Percentiles rank a stretch among this genome's conserved stretches.
These are phyloP conservation scores for Hirtodrosophila histrioides DNA, from an alignment of 2,888 invertebrate genomes.

Conservation along the genomic window DNA sequence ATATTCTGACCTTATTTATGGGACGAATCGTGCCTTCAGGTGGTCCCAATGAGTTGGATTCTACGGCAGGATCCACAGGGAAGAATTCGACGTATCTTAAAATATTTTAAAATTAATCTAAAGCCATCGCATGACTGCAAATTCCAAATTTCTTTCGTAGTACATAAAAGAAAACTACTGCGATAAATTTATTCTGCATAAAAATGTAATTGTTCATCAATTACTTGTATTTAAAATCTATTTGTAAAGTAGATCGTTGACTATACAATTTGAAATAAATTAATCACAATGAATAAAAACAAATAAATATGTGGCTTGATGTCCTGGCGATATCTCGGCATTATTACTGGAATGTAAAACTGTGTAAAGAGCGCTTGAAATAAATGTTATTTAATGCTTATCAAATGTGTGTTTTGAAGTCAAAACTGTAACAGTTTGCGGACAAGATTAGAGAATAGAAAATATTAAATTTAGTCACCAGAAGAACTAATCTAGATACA, in stretches of 20 bases:
- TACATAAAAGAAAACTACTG: too few species aligned
- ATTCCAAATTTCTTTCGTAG: too few species aligned
- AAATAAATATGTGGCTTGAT: slow-evolving; percentile 42
- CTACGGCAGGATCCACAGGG: too few species aligned
- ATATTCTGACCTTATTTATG: too few species aligned
- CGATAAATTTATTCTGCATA: too few species aligned
- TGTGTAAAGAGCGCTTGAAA: slow-evolving; percentile 33
- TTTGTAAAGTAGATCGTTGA: neutral
- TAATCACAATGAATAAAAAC: slow-evolving; percentile 52
- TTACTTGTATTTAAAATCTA: too few species aligned
- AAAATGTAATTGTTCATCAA: too few species aligned
- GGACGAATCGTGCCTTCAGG: too few species aligned
- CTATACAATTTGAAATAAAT: slow-evolving; percentile 55
- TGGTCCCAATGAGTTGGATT: too few species aligned
- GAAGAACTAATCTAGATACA: neutral
- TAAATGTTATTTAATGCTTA: slow-evolving; percentile 3
- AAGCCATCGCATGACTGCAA: too few species aligned
- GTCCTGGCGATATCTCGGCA: slow-evolving; percentile 10
- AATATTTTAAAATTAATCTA: too few species aligned
- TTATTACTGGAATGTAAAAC: slow-evolving; percentile 22
- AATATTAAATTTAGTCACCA: neutral
- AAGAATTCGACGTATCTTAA: too few species aligned
- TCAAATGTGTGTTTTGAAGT: neutral
- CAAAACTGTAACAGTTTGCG: neutral
- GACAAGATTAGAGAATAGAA: neutral